phyloP scores from a whole-genome alignment of 2,113 vertebrate genomes.

The Leucosticte australis region DNA sequence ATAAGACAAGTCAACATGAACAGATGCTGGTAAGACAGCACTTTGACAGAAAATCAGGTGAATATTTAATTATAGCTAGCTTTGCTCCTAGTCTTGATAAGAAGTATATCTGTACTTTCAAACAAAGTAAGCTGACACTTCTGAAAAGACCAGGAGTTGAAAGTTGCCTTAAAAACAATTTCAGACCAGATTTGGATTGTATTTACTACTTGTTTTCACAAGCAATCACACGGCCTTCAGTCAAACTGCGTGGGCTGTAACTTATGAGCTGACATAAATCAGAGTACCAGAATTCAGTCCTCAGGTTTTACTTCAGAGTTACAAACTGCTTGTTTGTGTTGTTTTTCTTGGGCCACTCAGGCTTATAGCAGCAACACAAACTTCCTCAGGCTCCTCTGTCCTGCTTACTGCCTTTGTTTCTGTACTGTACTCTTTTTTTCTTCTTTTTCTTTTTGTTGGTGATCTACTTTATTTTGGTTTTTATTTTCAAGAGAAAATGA shows the following conservation, averaged over 20 bases:
- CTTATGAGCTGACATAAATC: slow-evolving; percentile 9
- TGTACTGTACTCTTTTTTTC: background rate
- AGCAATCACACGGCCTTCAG: slow-evolving; percentile 25
- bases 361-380: background rate
- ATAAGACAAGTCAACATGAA: slow-evolving; percentile 13
- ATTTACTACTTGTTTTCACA: slow-evolving; percentile 56
- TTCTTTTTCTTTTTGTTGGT: background rate
- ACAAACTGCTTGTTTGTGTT: background rate
- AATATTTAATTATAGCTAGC: slow-evolving; percentile 17
- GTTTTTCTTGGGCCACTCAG: background rate
- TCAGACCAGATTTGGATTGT: slow-evolving; percentile 36
- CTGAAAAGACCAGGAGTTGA: slow-evolving; percentile 15
- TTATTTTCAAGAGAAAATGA: background rate
- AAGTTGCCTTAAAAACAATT: slow-evolving; percentile 30
- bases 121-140: slow-evolving; percentile 13
- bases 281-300: background rate
- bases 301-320: slow-evolving; percentile 14
- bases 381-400: background rate
- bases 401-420: background rate
- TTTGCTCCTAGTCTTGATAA: background rate
- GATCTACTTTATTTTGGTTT: background rate
- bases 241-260: background rate
- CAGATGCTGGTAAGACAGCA: slow-evolving; percentile 25
- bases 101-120: background rate
- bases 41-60: slow-evolving; percentile 45